A percentile compares a stretch with the other conserved stretches of the same genome.
These are phyloP conservation scores for Palaemon carinicauda DNA, from an alignment of 1,140 invertebrate species.

Conservation along the genomic window DNA sequence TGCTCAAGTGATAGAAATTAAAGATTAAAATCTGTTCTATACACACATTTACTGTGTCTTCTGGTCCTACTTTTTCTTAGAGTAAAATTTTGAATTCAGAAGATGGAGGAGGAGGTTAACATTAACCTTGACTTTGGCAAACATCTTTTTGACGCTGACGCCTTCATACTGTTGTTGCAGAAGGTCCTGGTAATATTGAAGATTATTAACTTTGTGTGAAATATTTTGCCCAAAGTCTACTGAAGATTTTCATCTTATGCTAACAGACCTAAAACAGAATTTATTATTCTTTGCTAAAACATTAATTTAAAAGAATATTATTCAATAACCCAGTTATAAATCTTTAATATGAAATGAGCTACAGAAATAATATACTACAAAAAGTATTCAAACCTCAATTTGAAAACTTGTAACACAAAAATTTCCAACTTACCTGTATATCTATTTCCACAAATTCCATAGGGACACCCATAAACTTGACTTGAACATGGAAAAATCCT, in stretches of 20 bases:
- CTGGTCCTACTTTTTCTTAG: constrained; percentile 65
- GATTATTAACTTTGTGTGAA: neutral
- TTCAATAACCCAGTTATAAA: too few relatives aligned
- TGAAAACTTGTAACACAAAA: too few relatives aligned
- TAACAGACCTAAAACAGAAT: neutral
- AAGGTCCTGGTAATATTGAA: constrained; percentile 70
- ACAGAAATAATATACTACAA: neutral
- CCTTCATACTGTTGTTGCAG: constrained; percentile 83
- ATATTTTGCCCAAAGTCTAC: neutral
- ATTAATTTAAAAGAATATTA: too few relatives aligned
- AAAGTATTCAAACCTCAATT: too few relatives aligned
- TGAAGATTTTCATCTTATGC: neutral
- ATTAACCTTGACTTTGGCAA: constrained; percentile 81
- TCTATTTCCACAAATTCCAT: constrained; percentile 81
- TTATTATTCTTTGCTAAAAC: too few relatives aligned
- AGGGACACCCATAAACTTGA: constrained; percentile 82
- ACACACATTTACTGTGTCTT: too few relatives aligned
- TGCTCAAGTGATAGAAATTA: too few relatives aligned
- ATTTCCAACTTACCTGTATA: constrained; percentile 68
- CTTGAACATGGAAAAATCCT: constrained; percentile 77
- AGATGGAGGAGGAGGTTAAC: constrained; percentile 80
- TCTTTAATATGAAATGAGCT: too few relatives aligned
- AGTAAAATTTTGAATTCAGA: constrained; percentile 82
- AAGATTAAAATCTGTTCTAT: too few relatives aligned
- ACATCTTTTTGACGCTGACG: constrained; percentile 80